Base-by-base conservation (phyloP, 1,140 invertebrate species). In the Telenomus remus region DNA sequence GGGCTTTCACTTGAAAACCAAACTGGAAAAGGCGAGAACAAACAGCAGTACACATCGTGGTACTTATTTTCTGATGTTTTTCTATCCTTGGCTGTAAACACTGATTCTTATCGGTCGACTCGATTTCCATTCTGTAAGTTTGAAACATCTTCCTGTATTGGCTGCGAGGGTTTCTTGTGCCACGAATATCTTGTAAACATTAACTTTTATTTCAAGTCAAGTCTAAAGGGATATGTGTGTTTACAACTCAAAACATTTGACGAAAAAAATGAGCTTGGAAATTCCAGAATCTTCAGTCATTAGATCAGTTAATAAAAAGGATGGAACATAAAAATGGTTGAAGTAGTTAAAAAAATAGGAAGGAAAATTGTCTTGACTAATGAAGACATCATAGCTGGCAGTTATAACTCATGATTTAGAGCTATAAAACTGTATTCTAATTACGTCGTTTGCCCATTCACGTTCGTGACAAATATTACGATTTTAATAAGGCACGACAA, bases 121-220 rank as follows among this genome's bases (percentile, higher is more conserved):
- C 61, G 57, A 76, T 76, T 71, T 71, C 68, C 66, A 66, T 76
- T 66, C 63, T 61, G 46, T 71, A 76, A 76, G 49, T 70, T 65
- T 42, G 60, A 59, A 70, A 56, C 48, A 61, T 65, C 27, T 46
- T 11, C 13, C 33, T 46, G 43, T 57, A 68, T 71, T 61, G 68
- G 66, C 55, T 70, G 35, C 27, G 73, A 39, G 60, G 46, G 39
- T 47, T 70, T 70, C 65, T 65, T 69, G 54, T 42, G 6, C 60
- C 14, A 12, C 51, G 46, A 5, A 47, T 46, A 63, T 77, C 63
- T 34, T 57, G 68, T 53, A 72, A 76, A 77, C 74, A 77, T 72
- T 77, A 77, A 68, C 68, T 77, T 66, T 77, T 72, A 77, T 77
- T 77, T 42, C 51, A 56, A 56, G n/a, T 16, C 47, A 55, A 72